Evolutionary conservation across 2,888 invertebrate species (phyloP).

Genomic region (Sesia apiformis): DNA sequence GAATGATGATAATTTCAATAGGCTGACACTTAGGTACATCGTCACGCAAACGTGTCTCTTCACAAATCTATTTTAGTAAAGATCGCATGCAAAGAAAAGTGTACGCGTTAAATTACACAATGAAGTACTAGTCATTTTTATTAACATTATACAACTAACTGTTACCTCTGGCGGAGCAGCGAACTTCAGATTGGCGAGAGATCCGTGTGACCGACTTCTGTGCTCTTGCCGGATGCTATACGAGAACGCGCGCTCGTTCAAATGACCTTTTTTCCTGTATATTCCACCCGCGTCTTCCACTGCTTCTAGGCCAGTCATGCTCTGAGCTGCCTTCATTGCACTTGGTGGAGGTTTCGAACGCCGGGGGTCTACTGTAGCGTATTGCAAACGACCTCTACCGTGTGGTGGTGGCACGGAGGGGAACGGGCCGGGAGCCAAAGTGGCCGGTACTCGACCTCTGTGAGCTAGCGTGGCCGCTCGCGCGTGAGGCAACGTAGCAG

Average conservation of each 20-base stretch:
- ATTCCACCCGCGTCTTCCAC: constrained; percentile 80
- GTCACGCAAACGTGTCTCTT: too few relatives aligned
- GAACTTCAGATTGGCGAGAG: constrained; percentile 92
- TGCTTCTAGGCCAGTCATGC: constrained; percentile 79
- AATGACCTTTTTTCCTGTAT: constrained; percentile 91
- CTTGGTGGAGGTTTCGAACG: constrained; percentile 77
- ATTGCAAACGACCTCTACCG: constrained; percentile 65
- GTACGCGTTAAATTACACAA: too few relatives aligned
- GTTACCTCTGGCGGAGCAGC: constrained; percentile 80
- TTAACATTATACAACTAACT: too few relatives aligned
- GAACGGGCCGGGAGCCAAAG: constrained; percentile 60
- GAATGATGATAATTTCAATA: too few relatives aligned
- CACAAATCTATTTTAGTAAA: too few relatives aligned
- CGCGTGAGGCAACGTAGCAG: constrained; percentile 60
- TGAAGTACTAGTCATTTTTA: too few relatives aligned
- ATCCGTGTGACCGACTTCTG: constrained; percentile 93
- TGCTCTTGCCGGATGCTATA: constrained; percentile 96
- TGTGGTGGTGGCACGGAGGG: constrained; percentile 37
- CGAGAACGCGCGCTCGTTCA: constrained; percentile 94
- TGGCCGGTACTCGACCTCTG: constrained; percentile 75
- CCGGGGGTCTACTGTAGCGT: constrained; percentile 77
- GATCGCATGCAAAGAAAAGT: too few relatives aligned
- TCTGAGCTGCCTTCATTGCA: constrained; percentile 79
- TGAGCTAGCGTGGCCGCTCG: constrained; percentile 69
- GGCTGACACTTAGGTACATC: too few relatives aligned